These are phyloP conservation scores for Hirtodrosophila alboralis DNA, from an alignment of 2,888 invertebrate species.

Conservation along the genomic window DNA sequence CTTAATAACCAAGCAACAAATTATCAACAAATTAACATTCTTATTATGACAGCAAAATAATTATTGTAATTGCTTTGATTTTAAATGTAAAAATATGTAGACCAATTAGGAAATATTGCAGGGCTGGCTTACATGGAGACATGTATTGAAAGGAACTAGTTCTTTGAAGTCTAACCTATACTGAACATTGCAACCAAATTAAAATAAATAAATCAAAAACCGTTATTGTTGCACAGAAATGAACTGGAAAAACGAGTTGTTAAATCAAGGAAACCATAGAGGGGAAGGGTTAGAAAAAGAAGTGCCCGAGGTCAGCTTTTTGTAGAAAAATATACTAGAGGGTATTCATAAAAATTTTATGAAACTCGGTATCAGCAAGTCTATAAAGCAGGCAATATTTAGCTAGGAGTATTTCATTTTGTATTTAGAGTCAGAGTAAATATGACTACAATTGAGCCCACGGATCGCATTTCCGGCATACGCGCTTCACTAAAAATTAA, in stretches of 20 bases:
- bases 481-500: constrained; percentile 19
- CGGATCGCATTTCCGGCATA: constrained; percentile 39
- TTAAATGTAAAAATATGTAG: constrained; percentile 55
- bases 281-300: not conserved
- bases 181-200: not conserved
- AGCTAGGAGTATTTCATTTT: not conserved
- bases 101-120: constrained; percentile 36
- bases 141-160: constrained; percentile 7
- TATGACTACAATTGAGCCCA: constrained; percentile 24
- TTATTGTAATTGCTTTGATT: constrained; percentile 62
- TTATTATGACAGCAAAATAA: constrained; percentile 52
- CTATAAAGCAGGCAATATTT: constrained; percentile 45
- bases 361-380: not conserved
- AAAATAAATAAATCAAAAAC: not conserved
- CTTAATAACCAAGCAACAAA: constrained; percentile 18
- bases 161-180: not conserved
- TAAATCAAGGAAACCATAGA: not conserved
- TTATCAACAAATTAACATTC: constrained; percentile 24
- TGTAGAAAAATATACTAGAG: not conserved
- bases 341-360: constrained; percentile 12
- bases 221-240: not conserved
- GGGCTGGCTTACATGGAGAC: constrained; percentile 33
- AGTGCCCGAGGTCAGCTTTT: not conserved
- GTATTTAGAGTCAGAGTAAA: not conserved
- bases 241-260: not conserved